These are phyloP conservation scores for Cephus pulcher DNA, from an alignment of 2,888 invertebrate species.

Conservation along the genomic window DNA sequence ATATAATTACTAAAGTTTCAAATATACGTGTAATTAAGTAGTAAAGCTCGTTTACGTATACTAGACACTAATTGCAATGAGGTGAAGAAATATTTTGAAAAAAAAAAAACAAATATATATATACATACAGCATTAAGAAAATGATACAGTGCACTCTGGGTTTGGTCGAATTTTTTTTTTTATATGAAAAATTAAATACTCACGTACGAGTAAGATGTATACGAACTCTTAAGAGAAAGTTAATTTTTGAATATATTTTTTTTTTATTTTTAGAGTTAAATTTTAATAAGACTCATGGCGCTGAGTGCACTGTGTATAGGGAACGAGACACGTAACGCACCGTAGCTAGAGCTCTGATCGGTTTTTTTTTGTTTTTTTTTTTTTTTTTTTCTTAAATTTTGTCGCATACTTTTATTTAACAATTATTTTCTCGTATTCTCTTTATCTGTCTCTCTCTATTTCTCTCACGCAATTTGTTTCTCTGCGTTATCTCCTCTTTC, in stretches of 20 bases:
- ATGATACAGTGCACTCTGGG: neutral
- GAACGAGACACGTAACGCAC: neutral
- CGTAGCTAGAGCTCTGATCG: neutral
- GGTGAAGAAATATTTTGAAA: neutral
- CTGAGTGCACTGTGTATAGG: neutral
- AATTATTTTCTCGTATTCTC: constrained; percentile 3
- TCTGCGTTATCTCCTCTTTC: neutral
- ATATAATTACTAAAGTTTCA: neutral
- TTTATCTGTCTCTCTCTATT: constrained; percentile 12
- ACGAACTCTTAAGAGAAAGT: neutral
- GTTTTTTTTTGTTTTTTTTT: neutral
- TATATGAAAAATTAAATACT: neutral
- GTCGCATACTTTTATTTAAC: neutral
- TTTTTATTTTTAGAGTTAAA: neutral
- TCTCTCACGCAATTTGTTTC: neutral
- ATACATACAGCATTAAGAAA: neutral
- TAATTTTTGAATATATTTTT: neutral
- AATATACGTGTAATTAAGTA: neutral
- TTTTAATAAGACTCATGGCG: neutral
- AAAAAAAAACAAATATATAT: neutral
- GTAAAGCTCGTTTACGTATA: neutral
- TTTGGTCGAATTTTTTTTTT: neutral
- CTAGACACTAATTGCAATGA: neutral
- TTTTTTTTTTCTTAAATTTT: neutral
- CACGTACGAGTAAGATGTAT: too few relatives aligned